Evolutionary conservation across 2,113 vertebrate genomes (phyloP), one percentile per base, ranked within the genome.

Genomic region (Paradoxurus hermaphroditus): DNA sequence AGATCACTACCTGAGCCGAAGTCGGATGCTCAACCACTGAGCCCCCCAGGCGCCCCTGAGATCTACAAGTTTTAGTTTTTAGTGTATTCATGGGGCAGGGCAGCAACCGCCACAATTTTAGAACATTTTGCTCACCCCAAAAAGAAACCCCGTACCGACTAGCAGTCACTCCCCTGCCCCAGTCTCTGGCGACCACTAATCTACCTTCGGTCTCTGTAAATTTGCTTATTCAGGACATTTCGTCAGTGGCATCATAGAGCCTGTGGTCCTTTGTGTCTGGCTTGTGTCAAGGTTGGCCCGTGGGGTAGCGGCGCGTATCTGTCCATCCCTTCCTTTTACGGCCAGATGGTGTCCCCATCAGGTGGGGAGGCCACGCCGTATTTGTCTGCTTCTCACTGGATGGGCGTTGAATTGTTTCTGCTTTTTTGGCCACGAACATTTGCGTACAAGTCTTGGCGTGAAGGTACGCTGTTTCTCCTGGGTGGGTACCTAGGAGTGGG

Each of bases 181-280:
- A 72, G 31, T 11, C 75, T 46, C 21, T 31, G 36, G 44, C 36
- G 75, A 83, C 23, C 53, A 59, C 36, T 7, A 56, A 72, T 91
- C 56, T 75, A 31, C 23, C 25, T 46, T 44, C 44, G 56, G 73
- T 56, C 56, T 73, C 23, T 59, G 11, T 63, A 41, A 68, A 44
- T 62, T 41, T 96, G 34, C 86, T 41, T 41, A 21, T 44, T 86
- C 63, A 36, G 63, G 95, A 90, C 56, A 46, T 86, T 73, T 96
- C n/a, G 27, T 70, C 7, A 51, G 49, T n/a, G 70, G 62, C 7
- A 29, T 93, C 59, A n/a, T 4, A 41, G 29, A 29, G 5, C 53
- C 0, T 7, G 15, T 19, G 8, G 63, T n/a, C 14, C 91, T 89
- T 41, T 36, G 59, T 8, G 62, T n/a, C 14, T 29, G 78, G 3